These are phyloP conservation scores for Idaea straminata DNA, from an alignment of 2,888 invertebrate genomes.

Conservation along the genomic window DNA sequence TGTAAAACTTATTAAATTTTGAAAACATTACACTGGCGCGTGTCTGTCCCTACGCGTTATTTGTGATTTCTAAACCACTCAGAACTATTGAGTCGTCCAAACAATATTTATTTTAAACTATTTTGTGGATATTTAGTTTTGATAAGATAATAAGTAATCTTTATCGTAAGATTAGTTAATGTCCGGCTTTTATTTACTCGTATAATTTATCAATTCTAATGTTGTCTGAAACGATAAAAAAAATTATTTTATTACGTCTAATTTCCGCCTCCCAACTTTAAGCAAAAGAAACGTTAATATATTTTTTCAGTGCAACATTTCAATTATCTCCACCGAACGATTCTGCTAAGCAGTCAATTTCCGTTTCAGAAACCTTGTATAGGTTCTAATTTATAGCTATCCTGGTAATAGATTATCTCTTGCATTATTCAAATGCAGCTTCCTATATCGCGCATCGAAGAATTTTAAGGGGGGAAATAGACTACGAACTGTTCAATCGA, in stretches of 20 bases:
- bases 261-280: not conserved
- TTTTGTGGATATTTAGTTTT: too few species aligned
- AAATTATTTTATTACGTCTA: not conserved
- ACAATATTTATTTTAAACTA: too few species aligned
- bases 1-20: too few species aligned
- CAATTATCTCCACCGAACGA: constrained; percentile 12
- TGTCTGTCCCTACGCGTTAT: too few species aligned
- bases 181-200: too few species aligned
- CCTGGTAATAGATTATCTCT: constrained; percentile 41
- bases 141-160: too few species aligned
- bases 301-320: constrained; percentile 5
- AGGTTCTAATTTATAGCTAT: constrained; percentile 29
- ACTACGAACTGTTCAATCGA: not conserved
- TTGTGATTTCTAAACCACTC: too few species aligned
- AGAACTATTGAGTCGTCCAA: too few species aligned
- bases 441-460: constrained; percentile 54
- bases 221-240: not conserved
- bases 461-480: not conserved
- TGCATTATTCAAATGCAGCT: constrained; percentile 59
- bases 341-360: constrained; percentile 17
- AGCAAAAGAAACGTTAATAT: not conserved
- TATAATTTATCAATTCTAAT: not conserved
- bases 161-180: too few species aligned
- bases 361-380: constrained; percentile 14
- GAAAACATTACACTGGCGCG: too few species aligned